phyloP scores from a whole-genome alignment of 1,140 invertebrate species.

The Solenopsis invicta region DNA sequence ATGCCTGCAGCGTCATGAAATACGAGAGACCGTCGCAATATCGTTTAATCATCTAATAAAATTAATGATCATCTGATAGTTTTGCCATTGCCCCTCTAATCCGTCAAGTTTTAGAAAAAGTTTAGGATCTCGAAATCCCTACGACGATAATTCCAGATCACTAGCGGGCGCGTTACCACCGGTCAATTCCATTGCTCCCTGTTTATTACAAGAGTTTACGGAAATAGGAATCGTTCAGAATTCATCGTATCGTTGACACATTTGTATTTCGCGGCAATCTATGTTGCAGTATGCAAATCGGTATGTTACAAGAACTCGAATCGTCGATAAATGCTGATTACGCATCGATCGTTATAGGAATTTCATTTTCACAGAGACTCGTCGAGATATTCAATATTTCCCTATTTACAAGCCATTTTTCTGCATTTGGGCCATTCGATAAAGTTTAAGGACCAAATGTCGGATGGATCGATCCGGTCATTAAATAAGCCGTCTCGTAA shows the following conservation, averaged over 20 bases:
- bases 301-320: conserved; percentile 24
- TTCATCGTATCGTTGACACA: conserved; percentile 35
- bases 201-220: conserved; percentile 25
- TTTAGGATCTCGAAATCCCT: not conserved
- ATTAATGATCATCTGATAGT: not conserved
- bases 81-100: not conserved
- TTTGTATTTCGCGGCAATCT: conserved; percentile 20
- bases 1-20: not conserved
- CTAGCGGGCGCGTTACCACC: not conserved
- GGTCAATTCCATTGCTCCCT: conserved; percentile 16
- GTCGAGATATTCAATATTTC: conserved; percentile 14
- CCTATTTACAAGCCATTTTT: not conserved
- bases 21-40: not conserved
- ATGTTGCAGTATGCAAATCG: conserved; percentile 22
- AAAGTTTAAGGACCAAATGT: not conserved
- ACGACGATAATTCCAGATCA: not conserved
- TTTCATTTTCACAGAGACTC: not conserved
- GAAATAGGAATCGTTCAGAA: conserved; percentile 34
- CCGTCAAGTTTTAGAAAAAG: not conserved
- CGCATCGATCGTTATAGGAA: conserved; percentile 3
- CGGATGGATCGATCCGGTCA: conserved; percentile 30
- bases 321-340: conserved; percentile 30
- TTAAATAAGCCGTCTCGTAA: conserved; percentile 61
- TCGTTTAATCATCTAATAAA: conserved; percentile 10
- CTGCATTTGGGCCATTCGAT: not conserved